Conservation (phyloP, 2,113 vertebrate genomes). For the Sebastes fasciatus region DNA sequence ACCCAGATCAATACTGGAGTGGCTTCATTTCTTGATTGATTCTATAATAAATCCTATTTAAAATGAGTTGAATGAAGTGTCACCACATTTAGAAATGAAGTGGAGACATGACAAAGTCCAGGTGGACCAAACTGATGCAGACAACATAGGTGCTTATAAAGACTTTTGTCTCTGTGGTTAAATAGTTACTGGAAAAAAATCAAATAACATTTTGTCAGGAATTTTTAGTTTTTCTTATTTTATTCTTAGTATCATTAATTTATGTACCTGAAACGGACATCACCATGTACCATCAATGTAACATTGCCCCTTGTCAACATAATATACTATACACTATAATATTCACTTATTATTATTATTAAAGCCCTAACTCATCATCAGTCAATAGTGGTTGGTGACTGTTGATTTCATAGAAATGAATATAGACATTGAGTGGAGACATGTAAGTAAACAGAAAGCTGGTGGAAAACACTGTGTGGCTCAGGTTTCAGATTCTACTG, state of each 20-base stretch:
- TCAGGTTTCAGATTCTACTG: neutral
- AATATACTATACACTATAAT: neutral
- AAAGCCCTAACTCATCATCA: neutral
- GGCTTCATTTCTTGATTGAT: neutral
- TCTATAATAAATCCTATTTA: neutral
- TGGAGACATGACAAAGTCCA: neutral
- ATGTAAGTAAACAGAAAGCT: slow-evolving; percentile 8
- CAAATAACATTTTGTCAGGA: neutral
- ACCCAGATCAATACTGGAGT: neutral
- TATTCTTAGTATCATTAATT: neutral
- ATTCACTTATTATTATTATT: neutral
- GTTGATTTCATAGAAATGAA: neutral
- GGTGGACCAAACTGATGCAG: neutral
- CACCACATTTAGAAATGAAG: neutral
- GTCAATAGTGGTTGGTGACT: neutral
- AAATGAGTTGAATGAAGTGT: neutral
- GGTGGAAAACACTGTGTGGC: slow-evolving; percentile 12
- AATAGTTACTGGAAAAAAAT: neutral
- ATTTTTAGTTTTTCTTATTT: neutral
- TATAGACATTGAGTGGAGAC: slow-evolving; percentile 2
- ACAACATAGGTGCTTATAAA: neutral
- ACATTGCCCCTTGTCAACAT: neutral
- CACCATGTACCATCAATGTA: neutral
- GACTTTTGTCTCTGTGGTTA: neutral
- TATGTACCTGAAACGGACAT: neutral